A percentile compares a stretch with the other conserved stretches of the same genome.
phyloP scores from a whole-genome alignment of 2,113 vertebrate species.

The Steatornis caripensis region DNA sequence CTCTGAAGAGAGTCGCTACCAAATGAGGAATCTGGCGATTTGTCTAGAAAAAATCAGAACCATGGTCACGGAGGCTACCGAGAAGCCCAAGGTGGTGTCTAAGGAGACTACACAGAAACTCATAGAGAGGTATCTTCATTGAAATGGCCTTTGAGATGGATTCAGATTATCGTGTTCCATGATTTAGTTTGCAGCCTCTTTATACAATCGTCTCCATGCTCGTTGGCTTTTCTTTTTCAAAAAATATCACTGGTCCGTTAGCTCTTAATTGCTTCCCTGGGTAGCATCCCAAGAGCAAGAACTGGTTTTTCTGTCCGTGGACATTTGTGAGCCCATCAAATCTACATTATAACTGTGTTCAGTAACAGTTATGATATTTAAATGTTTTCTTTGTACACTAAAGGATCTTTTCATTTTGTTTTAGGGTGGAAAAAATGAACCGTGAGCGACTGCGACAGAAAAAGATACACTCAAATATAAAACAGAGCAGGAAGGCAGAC shows the following conservation, averaged over 20 bases:
- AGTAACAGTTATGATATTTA: not conserved
- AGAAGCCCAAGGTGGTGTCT: slow-evolving; percentile 71
- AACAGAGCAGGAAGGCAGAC: slow-evolving; percentile 67
- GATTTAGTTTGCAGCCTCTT: not conserved
- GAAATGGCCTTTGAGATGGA: not conserved
- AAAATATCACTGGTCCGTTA: not conserved
- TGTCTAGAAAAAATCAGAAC: slow-evolving; percentile 88
- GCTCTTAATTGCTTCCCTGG: not conserved
- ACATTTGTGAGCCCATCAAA: not conserved
- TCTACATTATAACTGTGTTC: not conserved
- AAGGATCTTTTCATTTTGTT: not conserved
- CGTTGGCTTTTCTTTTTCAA: not conserved
- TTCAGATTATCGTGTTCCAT: rapidly evolving
- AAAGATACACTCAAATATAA: slow-evolving; percentile 68
- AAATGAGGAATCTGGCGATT: slow-evolving; percentile 85
- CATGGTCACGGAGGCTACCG: slow-evolving; percentile 79
- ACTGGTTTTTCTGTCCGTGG: not conserved
- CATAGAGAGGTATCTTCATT: slow-evolving; percentile 74
- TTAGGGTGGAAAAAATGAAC: slow-evolving; percentile 77
- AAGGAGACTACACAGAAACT: slow-evolving; percentile 72
- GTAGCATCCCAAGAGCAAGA: not conserved
- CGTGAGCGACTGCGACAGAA: slow-evolving; percentile 78
- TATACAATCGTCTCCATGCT: not conserved
- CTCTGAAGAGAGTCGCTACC: slow-evolving; percentile 88
- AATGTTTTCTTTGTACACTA: not conserved